These are phyloP conservation scores for Leptestheria dahalacensis DNA, from an alignment of 1,140 invertebrate species.

Conservation along the genomic window DNA sequence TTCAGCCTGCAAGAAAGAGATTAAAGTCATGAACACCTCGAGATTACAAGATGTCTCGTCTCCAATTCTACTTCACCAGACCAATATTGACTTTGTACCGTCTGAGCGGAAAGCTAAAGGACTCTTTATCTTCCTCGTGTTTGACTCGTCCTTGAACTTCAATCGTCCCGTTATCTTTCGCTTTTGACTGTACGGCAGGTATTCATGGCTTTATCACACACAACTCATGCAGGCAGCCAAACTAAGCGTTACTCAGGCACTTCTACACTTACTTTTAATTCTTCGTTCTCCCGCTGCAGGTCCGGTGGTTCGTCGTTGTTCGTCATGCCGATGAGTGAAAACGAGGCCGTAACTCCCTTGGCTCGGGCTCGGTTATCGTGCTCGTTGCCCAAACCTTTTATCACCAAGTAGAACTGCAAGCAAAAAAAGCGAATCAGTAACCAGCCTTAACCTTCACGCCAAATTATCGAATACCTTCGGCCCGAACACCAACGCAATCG, in stretches of 20 bases:
- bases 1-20: constrained; percentile 13
- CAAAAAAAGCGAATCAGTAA: constrained; percentile 4
- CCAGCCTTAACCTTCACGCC: not conserved
- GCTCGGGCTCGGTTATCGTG: constrained; percentile 66
- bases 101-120: too few species aligned
- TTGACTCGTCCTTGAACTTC: too few species aligned
- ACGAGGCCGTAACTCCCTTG: constrained; percentile 62
- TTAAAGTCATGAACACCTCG: not conserved
- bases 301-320: constrained; percentile 55
- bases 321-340: constrained; percentile 45
- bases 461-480: constrained; percentile 45
- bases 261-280: constrained; percentile 49
- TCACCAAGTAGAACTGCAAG: constrained; percentile 50
- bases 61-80: too few species aligned
- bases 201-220: not conserved
- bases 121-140: too few species aligned
- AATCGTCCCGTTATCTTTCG: too few species aligned
- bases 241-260: not conserved
- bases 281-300: constrained; percentile 75
- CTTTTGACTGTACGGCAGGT: not conserved
- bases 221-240: not conserved
- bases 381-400: constrained; percentile 66
- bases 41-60: too few species aligned
- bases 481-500: constrained; percentile 65
- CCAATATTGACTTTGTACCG: too few species aligned